phyloP scores from a whole-genome alignment of 2,113 vertebrate species.

The Brachyistius frenatus region DNA sequence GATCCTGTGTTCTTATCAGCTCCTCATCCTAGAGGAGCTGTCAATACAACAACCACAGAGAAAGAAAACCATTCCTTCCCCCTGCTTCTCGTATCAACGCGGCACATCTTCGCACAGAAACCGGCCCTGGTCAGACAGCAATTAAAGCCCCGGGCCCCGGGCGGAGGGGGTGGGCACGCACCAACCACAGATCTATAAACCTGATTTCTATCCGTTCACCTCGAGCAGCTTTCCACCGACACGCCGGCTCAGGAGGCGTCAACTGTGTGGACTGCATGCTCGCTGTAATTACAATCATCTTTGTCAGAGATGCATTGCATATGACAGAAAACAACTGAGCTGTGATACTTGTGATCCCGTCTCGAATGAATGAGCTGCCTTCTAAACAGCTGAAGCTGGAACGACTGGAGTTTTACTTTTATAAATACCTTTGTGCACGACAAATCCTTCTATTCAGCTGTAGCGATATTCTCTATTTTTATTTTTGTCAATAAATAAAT shows the following conservation, averaged over 20 bases:
- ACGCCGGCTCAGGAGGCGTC: slow-evolving; percentile 47
- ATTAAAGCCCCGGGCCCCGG: slow-evolving; percentile 73
- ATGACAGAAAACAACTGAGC: slow-evolving; percentile 59
- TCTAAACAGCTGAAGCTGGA: slow-evolving; percentile 38
- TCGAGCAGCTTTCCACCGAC: slow-evolving; percentile 64
- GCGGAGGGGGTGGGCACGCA: slow-evolving; percentile 43
- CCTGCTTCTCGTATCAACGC: slow-evolving; percentile 57
- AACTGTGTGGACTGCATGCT: slow-evolving; percentile 62
- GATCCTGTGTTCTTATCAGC: slow-evolving; percentile 77
- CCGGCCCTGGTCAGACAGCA: slow-evolving; percentile 70
- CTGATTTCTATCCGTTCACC: slow-evolving; percentile 79
- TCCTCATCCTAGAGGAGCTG: slow-evolving; percentile 73
- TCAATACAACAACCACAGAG: slow-evolving; percentile 83
- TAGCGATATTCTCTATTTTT: background rate
- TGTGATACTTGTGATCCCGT: slow-evolving; percentile 44
- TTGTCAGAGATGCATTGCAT: slow-evolving; percentile 56
- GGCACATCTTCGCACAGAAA: slow-evolving; percentile 69
- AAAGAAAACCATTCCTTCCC: slow-evolving; percentile 62
- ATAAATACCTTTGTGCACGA: slow-evolving; percentile 15
- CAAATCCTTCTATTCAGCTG: background rate
- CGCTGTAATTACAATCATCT: slow-evolving; percentile 71
- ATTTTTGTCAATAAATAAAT: slow-evolving; percentile 2
- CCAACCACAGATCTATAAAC: slow-evolving; percentile 82
- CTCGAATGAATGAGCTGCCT: slow-evolving; percentile 57
- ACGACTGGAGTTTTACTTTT: background rate